Base-by-base conservation (phyloP, 2,113 vertebrate genomes). In the Menidia beryllina region DNA sequence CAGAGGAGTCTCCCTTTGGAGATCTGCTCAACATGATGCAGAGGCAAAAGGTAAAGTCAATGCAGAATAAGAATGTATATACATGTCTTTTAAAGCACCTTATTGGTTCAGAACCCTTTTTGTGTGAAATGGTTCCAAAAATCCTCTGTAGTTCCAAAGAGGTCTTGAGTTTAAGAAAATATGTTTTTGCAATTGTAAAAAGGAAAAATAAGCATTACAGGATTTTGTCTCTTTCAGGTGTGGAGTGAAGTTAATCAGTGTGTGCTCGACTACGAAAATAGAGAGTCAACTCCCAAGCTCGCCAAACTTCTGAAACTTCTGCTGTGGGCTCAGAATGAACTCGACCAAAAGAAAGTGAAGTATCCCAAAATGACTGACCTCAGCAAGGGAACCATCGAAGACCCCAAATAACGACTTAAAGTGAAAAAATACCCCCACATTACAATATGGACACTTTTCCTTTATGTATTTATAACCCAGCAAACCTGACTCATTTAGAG, bases 311-410 rank as follows among this genome's bases (percentile, higher is more conserved):
- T 99, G 85, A 99, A 99, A 85, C 93, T 99, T 36, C 95, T 99
- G 88, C 94, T 99, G 77, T 99, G 98, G 97, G 98, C 96, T 92
- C 98, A 99, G 92, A 99, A 98, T 57, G 98, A 99, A 94, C 94
- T 99, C 78, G 98, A 99, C 90, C 98, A 99, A 94, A 99, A 99
- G 94, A 99, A 98, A 92, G 96, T 99, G 76, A 98, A 99, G 93
- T 99, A 99, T 72, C 97, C 97, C 81, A 99, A 98, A 95, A 99
- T 99, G 98, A 98, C 97, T 88, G 98, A 99, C 92, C 97, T 99
- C 89, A 98, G 97, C 94, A 98, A 98, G 92, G 97, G 97, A 63
- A 97, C 96, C 17, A 98, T 98, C 7, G 97, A 99, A 90, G 97
- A 99, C 77, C 97, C 96, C 59, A 99, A 99, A 94, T 99, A 96